Evolutionary conservation across 2,888 invertebrate genomes (phyloP).

Genomic region (Isotomurus palustris): DNA sequence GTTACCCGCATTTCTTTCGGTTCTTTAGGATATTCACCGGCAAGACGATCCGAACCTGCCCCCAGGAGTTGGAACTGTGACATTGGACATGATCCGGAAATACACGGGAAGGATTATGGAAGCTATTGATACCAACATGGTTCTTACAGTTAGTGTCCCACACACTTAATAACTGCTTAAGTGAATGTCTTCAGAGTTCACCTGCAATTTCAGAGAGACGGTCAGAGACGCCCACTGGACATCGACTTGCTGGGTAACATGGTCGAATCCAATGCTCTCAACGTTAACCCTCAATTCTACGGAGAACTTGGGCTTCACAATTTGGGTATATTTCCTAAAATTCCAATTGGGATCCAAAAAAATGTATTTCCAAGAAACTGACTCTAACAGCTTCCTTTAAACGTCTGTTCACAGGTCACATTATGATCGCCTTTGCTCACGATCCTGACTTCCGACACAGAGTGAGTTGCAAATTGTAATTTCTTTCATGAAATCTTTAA

Average conservation of each 20-base stretch:
- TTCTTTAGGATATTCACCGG: slow-evolving; percentile 9
- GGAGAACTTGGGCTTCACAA: slow-evolving; percentile 53
- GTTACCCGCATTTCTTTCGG: neutral
- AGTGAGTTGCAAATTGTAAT: slow-evolving; percentile 53
- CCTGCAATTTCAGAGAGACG: slow-evolving; percentile 59
- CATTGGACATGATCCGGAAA: slow-evolving; percentile 1
- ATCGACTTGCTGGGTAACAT: slow-evolving; percentile 78
- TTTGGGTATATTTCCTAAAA: no score
- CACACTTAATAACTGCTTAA: neutral
- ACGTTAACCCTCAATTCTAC: slow-evolving; percentile 37
- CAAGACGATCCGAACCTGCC: neutral
- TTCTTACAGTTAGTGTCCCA: neutral
- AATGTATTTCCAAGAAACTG: neutral
- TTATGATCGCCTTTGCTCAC: slow-evolving; percentile 69
- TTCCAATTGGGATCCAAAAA: no score
- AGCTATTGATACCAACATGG: slow-evolving; percentile 17
- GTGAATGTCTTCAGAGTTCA: slow-evolving; percentile 20
- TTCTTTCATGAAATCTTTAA: neutral
- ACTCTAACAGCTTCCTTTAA: neutral
- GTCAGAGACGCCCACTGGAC: slow-evolving; percentile 56
- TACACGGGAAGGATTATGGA: slow-evolving; percentile 12
- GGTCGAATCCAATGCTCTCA: slow-evolving; percentile 64
- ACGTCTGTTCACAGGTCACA: slow-evolving; percentile 72
- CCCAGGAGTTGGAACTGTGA: neutral
- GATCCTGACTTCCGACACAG: slow-evolving; percentile 73